Evolutionary conservation across 2,797 vertebrate genomes (phyloP), one percentile per base, ranked within the genome.

Genomic region (Hapalemur alaotrensis): DNA sequence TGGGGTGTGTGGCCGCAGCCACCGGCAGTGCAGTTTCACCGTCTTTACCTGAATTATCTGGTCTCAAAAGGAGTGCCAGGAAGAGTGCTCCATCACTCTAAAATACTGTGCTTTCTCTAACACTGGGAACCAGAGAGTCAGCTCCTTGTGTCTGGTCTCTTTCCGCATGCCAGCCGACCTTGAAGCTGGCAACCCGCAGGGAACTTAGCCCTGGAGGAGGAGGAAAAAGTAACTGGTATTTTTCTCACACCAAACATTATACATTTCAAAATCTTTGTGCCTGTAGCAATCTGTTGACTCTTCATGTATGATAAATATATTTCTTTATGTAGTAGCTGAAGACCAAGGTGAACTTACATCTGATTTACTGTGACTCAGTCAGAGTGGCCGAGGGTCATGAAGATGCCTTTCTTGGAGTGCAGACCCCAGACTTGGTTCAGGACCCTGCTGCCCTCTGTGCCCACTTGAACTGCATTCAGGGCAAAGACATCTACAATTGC

Each of bases 91-190:
- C 25, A 2, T 78, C 48, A 30, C 23, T 72, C 18, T 43, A 7
- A 48, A 80, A 84, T 22, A n/a, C 35, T 69, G 50, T 18, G 43
- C 59, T 57, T 94, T 78, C 87, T 81, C 43, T 80, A 63, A 91
- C 32, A 65, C 32, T 2, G 23, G 72, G n/a, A 32, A 50, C n/a
- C 25, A 15, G 76, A 30, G n/a, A 46, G 14, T 41, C 35, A 50
- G 84, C 22, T 59, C n/a, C 57, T 78, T 43, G n/a, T 18, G 23
- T 78, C 57, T 3, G 1, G 0, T 59, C 72, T 65, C 23, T 38
- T 81, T 67, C 28, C 76, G 4, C 32, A 1, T 9, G n/a, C 65
- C 22, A 91, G 20, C 73, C 11, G 6, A 61, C 76, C 70, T 46
- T 18, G 9, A 48, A 87, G 35, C 67, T 52, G 32, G 10, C 52